A percentile compares a stretch with the other conserved stretches of the same genome.
Conservation (phyloP, 2,113 vertebrate species). For the Bungarus multicinctus region DNA sequence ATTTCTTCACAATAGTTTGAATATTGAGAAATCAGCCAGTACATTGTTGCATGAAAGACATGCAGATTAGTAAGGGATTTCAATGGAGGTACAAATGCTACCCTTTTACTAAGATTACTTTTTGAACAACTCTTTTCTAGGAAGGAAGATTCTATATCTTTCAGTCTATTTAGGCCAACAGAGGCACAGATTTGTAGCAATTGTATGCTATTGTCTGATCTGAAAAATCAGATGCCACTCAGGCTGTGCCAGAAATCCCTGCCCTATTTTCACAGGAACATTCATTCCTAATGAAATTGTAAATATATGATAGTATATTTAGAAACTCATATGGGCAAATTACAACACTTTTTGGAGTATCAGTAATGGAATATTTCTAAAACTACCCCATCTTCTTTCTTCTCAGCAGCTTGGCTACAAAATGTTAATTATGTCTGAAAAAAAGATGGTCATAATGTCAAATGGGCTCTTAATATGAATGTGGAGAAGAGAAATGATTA, state of each 20-base stretch:
- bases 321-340: not conserved
- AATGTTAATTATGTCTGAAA: not conserved
- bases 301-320: not conserved
- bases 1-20: not conserved
- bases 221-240: not conserved
- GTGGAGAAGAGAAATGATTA: not conserved
- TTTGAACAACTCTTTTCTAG: not conserved
- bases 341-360: not conserved
- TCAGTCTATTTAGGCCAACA: not conserved
- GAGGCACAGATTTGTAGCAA: not conserved
- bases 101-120: not conserved
- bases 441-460: not conserved
- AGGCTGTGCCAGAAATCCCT: not conserved
- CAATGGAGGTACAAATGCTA: not conserved
- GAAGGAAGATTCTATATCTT: not conserved
- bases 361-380: not conserved
- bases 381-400: not conserved
- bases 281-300: not conserved
- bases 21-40: not conserved
- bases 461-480: not conserved
- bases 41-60: not conserved
- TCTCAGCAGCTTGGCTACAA: not conserved
- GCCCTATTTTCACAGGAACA: not conserved
- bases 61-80: not conserved
- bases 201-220: not conserved